Conservation (phyloP, 2,797 vertebrate species). For the Distichodus sexfasciatus region DNA sequence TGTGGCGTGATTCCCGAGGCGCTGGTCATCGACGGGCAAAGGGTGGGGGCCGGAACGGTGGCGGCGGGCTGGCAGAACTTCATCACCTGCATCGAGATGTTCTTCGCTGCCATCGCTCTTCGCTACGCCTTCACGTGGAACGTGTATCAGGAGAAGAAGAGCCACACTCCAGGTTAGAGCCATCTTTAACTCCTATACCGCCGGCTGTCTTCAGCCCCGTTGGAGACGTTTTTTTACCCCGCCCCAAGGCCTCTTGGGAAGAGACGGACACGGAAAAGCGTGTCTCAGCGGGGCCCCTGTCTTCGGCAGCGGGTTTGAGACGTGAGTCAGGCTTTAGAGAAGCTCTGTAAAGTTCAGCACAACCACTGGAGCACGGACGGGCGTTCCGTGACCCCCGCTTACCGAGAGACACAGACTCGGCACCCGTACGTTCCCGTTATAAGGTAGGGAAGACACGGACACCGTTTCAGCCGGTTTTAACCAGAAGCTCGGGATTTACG, state of each 20-base stretch:
- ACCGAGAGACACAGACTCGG: constrained; percentile 41
- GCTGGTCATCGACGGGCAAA: constrained; percentile 76
- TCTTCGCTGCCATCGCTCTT: constrained; percentile 88
- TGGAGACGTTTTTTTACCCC: background rate
- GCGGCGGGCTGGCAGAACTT: constrained; percentile 97
- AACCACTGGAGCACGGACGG: constrained; percentile 36
- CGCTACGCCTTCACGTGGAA: constrained; percentile 87
- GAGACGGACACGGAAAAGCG: background rate
- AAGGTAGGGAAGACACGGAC: constrained; percentile 48
- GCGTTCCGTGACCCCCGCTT: constrained; percentile 37
- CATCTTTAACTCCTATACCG: background rate
- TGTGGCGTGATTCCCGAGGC: constrained; percentile 87
- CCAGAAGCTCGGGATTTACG: too few relatives aligned
- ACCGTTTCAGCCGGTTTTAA: constrained; percentile 4
- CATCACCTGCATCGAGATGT: constrained; percentile 94
- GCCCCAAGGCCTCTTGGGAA: constrained; percentile 5
- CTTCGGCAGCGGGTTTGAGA: constrained; percentile 16
- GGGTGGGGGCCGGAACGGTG: constrained; percentile 89
- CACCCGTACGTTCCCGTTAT: constrained; percentile 33
- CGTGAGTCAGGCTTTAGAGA: constrained; percentile 39
- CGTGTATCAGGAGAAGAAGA: constrained; percentile 88
- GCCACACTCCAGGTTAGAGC: constrained; percentile 79
- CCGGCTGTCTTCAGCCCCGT: background rate
- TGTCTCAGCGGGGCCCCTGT: background rate
- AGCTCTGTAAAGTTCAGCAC: constrained; percentile 43